Evolutionary conservation across 2,113 vertebrate species (phyloP).

Genomic region (Phaethon lepturus): DNA sequence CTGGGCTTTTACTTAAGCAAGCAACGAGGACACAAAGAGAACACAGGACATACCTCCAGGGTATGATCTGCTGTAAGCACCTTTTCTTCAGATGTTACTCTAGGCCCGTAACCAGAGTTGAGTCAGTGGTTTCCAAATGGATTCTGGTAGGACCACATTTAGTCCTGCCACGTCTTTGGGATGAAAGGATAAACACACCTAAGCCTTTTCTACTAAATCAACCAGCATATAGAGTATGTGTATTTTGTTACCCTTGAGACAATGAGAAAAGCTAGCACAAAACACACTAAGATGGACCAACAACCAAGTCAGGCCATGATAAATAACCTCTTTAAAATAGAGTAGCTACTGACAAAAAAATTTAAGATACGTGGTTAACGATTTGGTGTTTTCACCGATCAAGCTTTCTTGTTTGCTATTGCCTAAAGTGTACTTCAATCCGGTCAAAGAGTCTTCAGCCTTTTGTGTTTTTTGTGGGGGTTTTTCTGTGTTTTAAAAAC

Average conservation of each 20-base stretch:
- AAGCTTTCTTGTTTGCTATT: neutral
- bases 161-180: neutral
- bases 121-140: neutral
- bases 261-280: neutral
- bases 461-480: neutral
- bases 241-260: neutral
- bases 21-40: neutral
- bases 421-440: neutral
- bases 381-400: neutral
- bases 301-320: neutral
- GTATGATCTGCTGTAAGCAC: neutral
- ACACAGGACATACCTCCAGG: neutral
- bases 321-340: neutral
- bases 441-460: neutral
- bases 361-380: rapidly evolving
- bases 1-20: neutral
- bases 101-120: neutral
- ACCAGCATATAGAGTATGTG: neutral
- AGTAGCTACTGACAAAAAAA: neutral
- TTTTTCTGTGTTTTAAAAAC: neutral
- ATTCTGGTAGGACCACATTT: neutral
- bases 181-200: neutral
- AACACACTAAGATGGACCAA: neutral
- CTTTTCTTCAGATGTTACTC: neutral
- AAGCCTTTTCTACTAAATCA: neutral